phyloP scores from a whole-genome alignment of 2,888 invertebrate species.

The Psococerastis gibbosa region DNA sequence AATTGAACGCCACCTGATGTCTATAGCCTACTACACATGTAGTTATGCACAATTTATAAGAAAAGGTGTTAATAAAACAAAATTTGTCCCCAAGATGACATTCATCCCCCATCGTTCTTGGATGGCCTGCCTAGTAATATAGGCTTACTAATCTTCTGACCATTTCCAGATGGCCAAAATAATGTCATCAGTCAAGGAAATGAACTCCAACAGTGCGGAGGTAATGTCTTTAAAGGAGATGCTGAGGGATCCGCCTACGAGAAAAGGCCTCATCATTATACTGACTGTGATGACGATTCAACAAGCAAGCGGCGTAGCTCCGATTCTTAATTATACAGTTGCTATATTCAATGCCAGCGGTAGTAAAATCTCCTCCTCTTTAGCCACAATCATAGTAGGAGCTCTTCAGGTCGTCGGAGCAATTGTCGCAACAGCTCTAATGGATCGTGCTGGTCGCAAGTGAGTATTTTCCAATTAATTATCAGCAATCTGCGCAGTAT shows the following conservation, averaged over 20 bases:
- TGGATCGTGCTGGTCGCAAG: constrained; percentile 28
- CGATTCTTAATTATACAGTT: constrained; percentile 25
- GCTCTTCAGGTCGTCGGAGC: constrained; percentile 24
- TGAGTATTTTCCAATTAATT: too few species aligned
- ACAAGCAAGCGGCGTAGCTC: constrained; percentile 28
- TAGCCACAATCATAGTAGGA: constrained; percentile 27
- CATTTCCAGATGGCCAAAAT: background rate
- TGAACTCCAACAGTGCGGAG: background rate
- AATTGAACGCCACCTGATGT: too few species aligned
- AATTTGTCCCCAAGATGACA: too few species aligned
- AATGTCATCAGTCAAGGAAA: constrained; percentile 3
- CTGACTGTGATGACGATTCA: constrained; percentile 26
- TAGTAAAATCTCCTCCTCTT: constrained; percentile 19
- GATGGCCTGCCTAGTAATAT: too few species aligned
- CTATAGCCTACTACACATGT: too few species aligned
- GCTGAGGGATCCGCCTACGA: constrained; percentile 17
- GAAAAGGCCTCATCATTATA: constrained; percentile 24
- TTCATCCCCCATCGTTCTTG: too few species aligned
- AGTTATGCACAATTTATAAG: too few species aligned
- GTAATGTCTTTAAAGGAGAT: background rate
- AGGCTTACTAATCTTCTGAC: too few species aligned
- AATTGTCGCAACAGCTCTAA: constrained; percentile 19
- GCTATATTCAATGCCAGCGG: constrained; percentile 22
- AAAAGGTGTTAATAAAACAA: too few species aligned
- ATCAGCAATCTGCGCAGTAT: too few species aligned